These are phyloP conservation scores for Drosophila affinis DNA, from an alignment of 2,888 invertebrate genomes.

Conservation along the genomic window DNA sequence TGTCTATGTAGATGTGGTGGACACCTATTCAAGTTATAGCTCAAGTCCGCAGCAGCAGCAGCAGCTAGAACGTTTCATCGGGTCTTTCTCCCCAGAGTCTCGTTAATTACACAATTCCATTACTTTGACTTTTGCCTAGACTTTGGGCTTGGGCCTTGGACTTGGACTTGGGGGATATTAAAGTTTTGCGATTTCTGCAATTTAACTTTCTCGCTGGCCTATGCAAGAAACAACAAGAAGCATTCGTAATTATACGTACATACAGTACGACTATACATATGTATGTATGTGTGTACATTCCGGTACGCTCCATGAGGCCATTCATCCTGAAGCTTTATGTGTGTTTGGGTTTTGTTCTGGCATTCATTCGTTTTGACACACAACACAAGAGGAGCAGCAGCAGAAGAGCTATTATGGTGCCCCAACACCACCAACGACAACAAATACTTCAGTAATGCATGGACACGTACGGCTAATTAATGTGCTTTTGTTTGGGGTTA, in stretches of 20 bases:
- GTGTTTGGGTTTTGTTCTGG: conserved; percentile 21
- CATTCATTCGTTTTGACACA: conserved; percentile 24
- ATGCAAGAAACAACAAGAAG: conserved; percentile 37
- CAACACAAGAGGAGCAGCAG: conserved; percentile 5
- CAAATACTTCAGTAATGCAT: conserved; percentile 80
- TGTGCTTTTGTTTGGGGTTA: conserved; percentile 63
- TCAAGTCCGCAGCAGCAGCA: neutral
- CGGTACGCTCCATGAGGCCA: conserved; percentile 52
- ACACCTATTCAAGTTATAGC: neutral
- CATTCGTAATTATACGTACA: conserved; percentile 61
- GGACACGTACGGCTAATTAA: conserved; percentile 76
- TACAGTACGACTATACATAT: conserved; percentile 4
- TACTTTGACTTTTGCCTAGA: conserved; percentile 56
- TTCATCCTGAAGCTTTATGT: conserved; percentile 65
- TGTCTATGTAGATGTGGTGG: neutral
- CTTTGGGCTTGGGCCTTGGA: neutral
- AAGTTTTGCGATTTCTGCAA: conserved; percentile 71
- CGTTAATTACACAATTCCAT: conserved; percentile 76
- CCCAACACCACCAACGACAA: conserved; percentile 56
- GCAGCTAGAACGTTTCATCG: conserved; percentile 58
- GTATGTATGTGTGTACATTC: conserved; percentile 37
- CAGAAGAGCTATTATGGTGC: conserved; percentile 82
- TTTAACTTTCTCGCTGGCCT: conserved; percentile 66
- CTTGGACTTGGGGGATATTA: conserved; percentile 46
- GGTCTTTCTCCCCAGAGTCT: conserved; percentile 62